Evolutionary conservation across 2,797 vertebrate genomes (phyloP).

Genomic region (Sternotherus odoratus): DNA sequence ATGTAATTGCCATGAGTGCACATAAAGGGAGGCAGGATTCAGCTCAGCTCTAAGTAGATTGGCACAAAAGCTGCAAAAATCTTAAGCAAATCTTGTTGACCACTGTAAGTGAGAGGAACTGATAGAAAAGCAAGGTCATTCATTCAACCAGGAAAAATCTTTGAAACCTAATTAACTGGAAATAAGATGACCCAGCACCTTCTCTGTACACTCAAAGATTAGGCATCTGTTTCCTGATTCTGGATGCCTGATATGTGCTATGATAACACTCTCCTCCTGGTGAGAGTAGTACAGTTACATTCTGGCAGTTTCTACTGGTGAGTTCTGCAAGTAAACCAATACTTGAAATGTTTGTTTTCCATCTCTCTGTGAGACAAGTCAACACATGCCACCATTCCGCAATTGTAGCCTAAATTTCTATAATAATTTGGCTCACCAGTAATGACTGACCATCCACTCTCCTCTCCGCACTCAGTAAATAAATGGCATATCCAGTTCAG

Average conservation of each 20-base stretch:
- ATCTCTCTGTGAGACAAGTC: not conserved
- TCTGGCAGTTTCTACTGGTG: not conserved
- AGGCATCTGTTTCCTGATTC: not conserved
- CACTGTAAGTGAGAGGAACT: not conserved
- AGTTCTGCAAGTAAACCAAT: not conserved
- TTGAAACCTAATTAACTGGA: not conserved
- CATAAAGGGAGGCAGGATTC: not conserved
- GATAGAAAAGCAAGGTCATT: not conserved
- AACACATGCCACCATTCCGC: not conserved
- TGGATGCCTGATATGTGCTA: not conserved
- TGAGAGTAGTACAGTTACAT: not conserved
- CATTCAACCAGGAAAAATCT: not conserved
- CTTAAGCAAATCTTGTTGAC: not conserved
- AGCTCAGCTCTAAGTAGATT: too few species aligned
- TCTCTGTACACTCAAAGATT: not conserved
- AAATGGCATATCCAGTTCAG: not conserved
- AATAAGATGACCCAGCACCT: not conserved
- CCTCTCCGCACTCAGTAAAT: not conserved
- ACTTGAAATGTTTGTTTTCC: not conserved
- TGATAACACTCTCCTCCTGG: not conserved
- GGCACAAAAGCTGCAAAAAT: not conserved
- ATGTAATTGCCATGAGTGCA: not conserved
- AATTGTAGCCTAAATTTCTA: not conserved
- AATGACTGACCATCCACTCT: not conserved
- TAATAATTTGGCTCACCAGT: not conserved